Percentiles rank a stretch among this genome's conserved stretches.
phyloP scores from a whole-genome alignment of 1,140 invertebrate species.

The Drosophila kohkoa region DNA sequence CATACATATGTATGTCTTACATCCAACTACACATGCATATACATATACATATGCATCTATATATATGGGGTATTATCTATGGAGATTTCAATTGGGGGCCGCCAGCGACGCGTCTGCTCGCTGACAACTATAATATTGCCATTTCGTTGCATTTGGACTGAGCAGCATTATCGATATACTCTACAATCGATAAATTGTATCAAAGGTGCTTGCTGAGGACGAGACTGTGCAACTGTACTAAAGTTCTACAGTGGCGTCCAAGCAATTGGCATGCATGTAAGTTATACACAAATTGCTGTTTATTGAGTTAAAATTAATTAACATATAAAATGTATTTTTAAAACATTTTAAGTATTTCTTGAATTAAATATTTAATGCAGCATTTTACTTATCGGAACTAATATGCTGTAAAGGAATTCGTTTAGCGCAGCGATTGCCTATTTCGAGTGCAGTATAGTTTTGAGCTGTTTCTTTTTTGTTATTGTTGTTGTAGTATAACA shows the following conservation, averaged over 20 bases:
- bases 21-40: slow-evolving; percentile 5
- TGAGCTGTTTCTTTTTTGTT: slow-evolving; percentile 6
- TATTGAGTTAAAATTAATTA: too few species aligned
- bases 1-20: slow-evolving; percentile 33
- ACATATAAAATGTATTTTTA: too few species aligned
- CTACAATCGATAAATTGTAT: neutral
- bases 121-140: slow-evolving; percentile 34
- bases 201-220: neutral
- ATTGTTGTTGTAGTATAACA: slow-evolving; percentile 38
- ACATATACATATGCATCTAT: neutral
- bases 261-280: neutral
- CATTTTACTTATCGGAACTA: neutral
- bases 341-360: too few species aligned
- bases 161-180: neutral
- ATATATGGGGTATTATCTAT: slow-evolving; percentile 16
- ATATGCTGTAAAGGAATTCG: neutral
- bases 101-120: slow-evolving; percentile 30
- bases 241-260: neutral
- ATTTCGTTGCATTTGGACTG: neutral
- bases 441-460: slow-evolving; percentile 24
- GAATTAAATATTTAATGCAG: neutral
- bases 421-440: slow-evolving; percentile 31
- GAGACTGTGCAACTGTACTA: neutral
- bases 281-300: too few species aligned
- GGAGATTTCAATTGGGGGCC: slow-evolving; percentile 43